phyloP scores from a whole-genome alignment of 53 echinoderm and acorn worm species.

The Echinometra lucunter region DNA sequence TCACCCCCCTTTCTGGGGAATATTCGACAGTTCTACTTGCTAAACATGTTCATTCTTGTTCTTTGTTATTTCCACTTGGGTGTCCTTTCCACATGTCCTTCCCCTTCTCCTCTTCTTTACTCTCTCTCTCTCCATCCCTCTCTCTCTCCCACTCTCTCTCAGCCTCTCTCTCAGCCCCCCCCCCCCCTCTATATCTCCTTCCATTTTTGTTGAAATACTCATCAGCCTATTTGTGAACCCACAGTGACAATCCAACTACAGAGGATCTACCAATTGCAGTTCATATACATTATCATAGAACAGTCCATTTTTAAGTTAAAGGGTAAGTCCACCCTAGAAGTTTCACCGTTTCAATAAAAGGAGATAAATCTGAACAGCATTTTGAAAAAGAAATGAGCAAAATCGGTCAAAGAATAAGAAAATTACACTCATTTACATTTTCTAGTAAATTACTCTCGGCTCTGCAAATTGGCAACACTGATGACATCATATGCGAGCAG shows the following conservation, averaged over 20 bases:
- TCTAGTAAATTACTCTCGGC: no score
- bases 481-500: no score
- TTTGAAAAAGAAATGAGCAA: no score
- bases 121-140: neutral
- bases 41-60: neutral
- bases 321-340: no score
- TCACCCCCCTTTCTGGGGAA: neutral
- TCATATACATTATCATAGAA: slow-evolving; percentile 18
- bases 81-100: no score
- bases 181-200: neutral
- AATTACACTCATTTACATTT: no score
- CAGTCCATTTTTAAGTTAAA: slow-evolving; percentile 53
- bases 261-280: slow-evolving; percentile 17
- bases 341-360: no score
- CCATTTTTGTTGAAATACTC: neutral
- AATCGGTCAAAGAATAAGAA: no score
- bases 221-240: neutral
- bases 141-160: neutral
- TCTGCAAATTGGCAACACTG: no score
- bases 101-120: neutral
- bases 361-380: no score
- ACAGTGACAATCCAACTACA: neutral
- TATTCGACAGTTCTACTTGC: neutral
- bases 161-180: neutral
- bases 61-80: neutral